These are phyloP conservation scores for Mythimna albipuncta DNA, from an alignment of 2,888 invertebrate genomes.

Conservation along the genomic window DNA sequence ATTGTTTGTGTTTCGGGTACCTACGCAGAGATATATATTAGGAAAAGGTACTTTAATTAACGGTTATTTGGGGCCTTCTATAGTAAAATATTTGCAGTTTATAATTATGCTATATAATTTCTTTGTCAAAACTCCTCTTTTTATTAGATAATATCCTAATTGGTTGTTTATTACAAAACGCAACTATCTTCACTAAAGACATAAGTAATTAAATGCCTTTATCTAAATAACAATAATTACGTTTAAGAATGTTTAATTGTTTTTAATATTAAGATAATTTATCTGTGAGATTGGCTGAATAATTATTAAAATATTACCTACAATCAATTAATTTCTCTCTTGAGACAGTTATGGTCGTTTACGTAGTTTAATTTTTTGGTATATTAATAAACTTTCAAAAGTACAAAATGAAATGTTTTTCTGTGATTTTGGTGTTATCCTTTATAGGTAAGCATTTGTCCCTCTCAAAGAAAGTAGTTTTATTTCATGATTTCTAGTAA, in stretches of 20 bases:
- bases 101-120: too few species aligned
- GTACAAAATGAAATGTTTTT: slow-evolving; percentile 31
- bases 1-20: too few species aligned
- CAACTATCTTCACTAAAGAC: neutral
- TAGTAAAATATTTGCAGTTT: too few species aligned
- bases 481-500: too few species aligned
- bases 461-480: too few species aligned
- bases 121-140: too few species aligned
- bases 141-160: neutral
- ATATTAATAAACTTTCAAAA: neutral
- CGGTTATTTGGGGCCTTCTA: too few species aligned
- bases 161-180: neutral
- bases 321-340: slow-evolving; percentile 16
- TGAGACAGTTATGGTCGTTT: slow-evolving; percentile 3
- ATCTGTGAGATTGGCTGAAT: neutral
- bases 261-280: slow-evolving; percentile 19
- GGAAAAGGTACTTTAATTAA: too few species aligned
- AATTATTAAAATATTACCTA: neutral
- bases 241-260: slow-evolving; percentile 9
- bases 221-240: slow-evolving; percentile 7
- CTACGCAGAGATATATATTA: too few species aligned
- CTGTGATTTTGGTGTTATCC: slow-evolving; percentile 20
- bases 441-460: slow-evolving; percentile 17
- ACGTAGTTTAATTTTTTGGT: neutral
- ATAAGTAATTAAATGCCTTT: neutral